Evolutionary conservation across 2,113 vertebrate species (phyloP), one percentile per base, ranked within the genome.

Genomic region (Chionodraco myersi): DNA sequence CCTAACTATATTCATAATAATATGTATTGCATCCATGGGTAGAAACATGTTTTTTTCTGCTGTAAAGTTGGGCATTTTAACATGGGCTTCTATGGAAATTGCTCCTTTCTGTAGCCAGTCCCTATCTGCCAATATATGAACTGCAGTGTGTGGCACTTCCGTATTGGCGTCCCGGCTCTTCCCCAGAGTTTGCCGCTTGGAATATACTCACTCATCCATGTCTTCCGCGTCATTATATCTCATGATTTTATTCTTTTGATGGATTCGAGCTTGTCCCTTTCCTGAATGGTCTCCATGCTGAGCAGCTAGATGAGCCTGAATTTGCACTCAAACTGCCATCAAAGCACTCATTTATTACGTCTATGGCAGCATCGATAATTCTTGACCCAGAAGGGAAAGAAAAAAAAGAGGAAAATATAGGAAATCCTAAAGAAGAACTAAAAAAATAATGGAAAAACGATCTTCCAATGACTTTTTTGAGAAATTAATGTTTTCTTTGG

Each of bases 261-360:
- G 80, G 68, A 75, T 75, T 74, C 56, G 47, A 26, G 49, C 16
- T 48, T 45, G 57, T 11, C 54, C 49, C 18, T 61, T 65, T 15
- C 21, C 54, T 83, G 26, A 75, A 60, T 60, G 56, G 67, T n/a
- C 48, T 23, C 72, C 64, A 77, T 48, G 68, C 65, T 48, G 81
- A 57, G 53, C 57, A 12, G 51, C 57, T 57, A 75, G 68, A 80
- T 64, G 26, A 75, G 57, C n/a, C 45, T 1, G 45, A 71, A 67
- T 83, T 58, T 78, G n/a, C 51, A 75, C 62, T 73, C 36, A 70
- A 73, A 90, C 76, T 75, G 64, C 62, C 59, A 85, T 83, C 79
- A 75, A 68, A 82, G 6, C 49, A 62, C 41, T 82, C 79, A 80
- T 78, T 75, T 80, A 86, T 88, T 83, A 82, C 77, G 80, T 77